Percentiles rank a stretch among this genome's conserved stretches.
These are phyloP conservation scores for Oreocharis arfaki DNA, from an alignment of 2,113 vertebrate genomes.

Conservation along the genomic window DNA sequence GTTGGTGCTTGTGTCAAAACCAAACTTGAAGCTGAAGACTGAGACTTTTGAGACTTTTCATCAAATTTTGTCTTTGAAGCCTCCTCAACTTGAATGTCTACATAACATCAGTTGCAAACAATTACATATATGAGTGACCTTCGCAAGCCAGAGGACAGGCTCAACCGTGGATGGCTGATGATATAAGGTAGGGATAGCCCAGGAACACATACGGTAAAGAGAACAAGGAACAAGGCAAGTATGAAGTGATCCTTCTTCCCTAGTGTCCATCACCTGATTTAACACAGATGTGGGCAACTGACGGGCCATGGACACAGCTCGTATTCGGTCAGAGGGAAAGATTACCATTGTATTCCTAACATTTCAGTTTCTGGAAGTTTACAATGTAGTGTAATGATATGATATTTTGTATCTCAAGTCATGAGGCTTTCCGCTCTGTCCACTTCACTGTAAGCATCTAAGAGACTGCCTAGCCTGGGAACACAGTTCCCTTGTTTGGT, in stretches of 20 bases:
- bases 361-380: not conserved
- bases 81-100: not conserved
- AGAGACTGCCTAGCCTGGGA: not conserved
- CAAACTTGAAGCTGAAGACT: not conserved
- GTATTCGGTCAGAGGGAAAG: not conserved
- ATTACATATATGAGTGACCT: not conserved
- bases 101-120: not conserved
- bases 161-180: not conserved
- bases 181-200: rapidly evolving
- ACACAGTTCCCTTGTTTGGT: not conserved
- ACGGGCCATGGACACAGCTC: rapidly evolving
- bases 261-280: not conserved
- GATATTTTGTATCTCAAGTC: not conserved
- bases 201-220: not conserved
- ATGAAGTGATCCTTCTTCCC: not conserved
- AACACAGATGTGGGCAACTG: not conserved
- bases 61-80: not conserved
- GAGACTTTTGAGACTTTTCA: not conserved
- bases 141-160: not conserved
- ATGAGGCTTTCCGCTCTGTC: not conserved
- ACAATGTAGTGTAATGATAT: not conserved
- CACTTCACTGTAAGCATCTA: not conserved
- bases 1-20: not conserved
- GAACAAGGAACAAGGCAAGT: not conserved
- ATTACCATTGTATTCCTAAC: not conserved